phyloP scores from a whole-genome alignment of 2,797 vertebrate species.

The Meriones psammophilus region DNA sequence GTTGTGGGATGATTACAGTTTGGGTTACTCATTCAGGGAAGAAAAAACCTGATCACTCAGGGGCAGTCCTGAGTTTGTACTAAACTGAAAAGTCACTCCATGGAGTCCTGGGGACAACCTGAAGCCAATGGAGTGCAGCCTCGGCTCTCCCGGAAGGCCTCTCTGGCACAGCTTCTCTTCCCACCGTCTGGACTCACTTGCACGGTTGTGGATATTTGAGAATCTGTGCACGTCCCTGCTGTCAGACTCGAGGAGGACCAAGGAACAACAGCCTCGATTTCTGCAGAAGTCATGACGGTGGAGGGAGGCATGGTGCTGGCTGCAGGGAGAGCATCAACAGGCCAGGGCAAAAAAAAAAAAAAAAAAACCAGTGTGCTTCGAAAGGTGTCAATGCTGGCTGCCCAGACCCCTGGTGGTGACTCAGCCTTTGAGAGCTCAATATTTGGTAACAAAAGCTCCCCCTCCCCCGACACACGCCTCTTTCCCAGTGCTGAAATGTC shows the following conservation, averaged over 20 bases:
- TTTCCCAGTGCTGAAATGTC: not conserved
- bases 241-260: not conserved
- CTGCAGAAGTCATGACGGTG: not conserved
- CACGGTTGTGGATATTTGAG: not conserved
- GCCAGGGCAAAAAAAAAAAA: not conserved
- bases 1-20: not conserved
- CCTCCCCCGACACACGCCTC: not conserved
- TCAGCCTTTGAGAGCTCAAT: slow-evolving; percentile 47
- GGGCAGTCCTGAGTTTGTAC: slow-evolving; percentile 11
- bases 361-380: not conserved
- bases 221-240: not conserved
- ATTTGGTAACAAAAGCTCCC: slow-evolving; percentile 24
- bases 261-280: not conserved
- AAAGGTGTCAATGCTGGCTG: not conserved
- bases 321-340: not conserved
- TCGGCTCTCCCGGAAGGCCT: not conserved
- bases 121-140: not conserved
- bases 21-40: slow-evolving; percentile 13
- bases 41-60: slow-evolving; percentile 18
- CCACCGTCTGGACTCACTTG: not conserved
- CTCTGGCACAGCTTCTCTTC: no score
- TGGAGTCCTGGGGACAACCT: not conserved
- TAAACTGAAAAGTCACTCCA: slow-evolving; percentile 45
- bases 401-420: not conserved
- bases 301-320: not conserved